Base-by-base conservation (phyloP, 2,113 vertebrate species). In the Proterorhinus semilunaris region DNA sequence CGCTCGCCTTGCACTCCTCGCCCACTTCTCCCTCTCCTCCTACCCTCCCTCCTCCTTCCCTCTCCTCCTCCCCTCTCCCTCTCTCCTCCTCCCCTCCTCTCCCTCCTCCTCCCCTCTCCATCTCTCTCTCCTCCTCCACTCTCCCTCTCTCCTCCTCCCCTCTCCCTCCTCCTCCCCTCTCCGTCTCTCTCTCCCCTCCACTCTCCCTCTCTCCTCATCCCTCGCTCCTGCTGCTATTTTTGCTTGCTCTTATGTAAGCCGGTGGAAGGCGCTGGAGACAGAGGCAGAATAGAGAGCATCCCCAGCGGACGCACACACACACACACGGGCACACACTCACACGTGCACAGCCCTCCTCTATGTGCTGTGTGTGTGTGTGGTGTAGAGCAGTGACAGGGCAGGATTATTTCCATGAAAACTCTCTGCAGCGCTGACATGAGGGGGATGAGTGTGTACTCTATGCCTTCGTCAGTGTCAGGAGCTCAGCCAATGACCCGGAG, bases 161-260 rank as follows among this genome's bases (percentile, higher is more conserved):
- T 3, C 10, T 21, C 7, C 3, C n/a, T 3, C 7, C n/a, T 16
- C 7, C n/a, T n/a, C 15, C n/a, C 81, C 81, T 65, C 87, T 80
- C 80, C 78, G 78, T 85, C 87, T 84, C 84, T 27, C 21, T 36
- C 21, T 16, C 88, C 79, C 81, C 75, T 78, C 85, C 87, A 83
- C 83, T 10, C 21, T 21, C 12, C 54, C 27, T 82, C 83, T 77
- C 83, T 85, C 72, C 78, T 72, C 80, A 82, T 83, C 82, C 12
- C 55, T 58, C 54, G 27, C 27, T 58, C 9, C 86, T 78, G 86
- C 86, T 86, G 84, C 90, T 91, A 90, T 90, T 90, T 91, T 90
- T 91, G 83, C 88, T 85, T 81, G 67, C 75, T 90, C 86, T 91
- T 91, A 91, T 90, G 89, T 91, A 91, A 91, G 86, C 84, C n/a